Evolutionary conservation across 2,888 invertebrate species (phyloP).

Genomic region (Carterocephalus palaemon): DNA sequence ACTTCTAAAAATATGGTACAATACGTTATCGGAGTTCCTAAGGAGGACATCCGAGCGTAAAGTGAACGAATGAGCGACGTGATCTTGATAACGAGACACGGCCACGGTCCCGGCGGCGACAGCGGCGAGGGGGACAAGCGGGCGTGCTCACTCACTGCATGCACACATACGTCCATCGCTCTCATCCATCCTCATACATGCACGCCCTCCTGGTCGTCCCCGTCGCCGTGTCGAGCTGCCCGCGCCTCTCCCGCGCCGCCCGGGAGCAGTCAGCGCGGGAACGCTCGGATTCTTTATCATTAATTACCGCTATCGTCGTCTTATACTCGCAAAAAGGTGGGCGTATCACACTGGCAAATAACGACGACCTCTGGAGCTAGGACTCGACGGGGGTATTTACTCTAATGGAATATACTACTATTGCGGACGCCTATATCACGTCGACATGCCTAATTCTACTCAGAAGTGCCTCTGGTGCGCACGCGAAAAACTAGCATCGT

Average conservation of each 20-base stretch:
- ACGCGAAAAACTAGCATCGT: constrained; percentile 91
- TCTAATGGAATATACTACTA: constrained; percentile 73
- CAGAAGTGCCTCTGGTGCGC: constrained; percentile 80
- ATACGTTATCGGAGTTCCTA: constrained; percentile 64
- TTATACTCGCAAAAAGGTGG: constrained; percentile 52
- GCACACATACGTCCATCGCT: constrained; percentile 44
- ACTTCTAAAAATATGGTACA: constrained; percentile 75
- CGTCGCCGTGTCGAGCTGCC: constrained; percentile 63
- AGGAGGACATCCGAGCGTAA: constrained; percentile 63
- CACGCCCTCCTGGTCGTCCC: constrained; percentile 74
- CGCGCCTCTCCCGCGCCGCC: constrained; percentile 48
- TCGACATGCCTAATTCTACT: constrained; percentile 56
- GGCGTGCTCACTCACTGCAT: constrained; percentile 58
- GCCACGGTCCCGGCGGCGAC: constrained; percentile 69
- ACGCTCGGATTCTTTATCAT: constrained; percentile 62
- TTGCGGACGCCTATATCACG: constrained; percentile 72
- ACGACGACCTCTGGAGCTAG: constrained; percentile 51
- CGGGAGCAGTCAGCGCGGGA: constrained; percentile 54
- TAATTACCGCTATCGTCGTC: constrained; percentile 69
- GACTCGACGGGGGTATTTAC: constrained; percentile 70
- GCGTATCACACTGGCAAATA: constrained; percentile 43
- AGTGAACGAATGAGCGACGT: constrained; percentile 75
- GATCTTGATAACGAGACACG: constrained; percentile 73
- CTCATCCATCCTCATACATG: constrained; percentile 65
- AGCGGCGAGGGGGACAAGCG: constrained; percentile 75